Evolutionary conservation across 2,113 vertebrate genomes (phyloP), one percentile per base, ranked within the genome.

Genomic region (Colinus virginianus): DNA sequence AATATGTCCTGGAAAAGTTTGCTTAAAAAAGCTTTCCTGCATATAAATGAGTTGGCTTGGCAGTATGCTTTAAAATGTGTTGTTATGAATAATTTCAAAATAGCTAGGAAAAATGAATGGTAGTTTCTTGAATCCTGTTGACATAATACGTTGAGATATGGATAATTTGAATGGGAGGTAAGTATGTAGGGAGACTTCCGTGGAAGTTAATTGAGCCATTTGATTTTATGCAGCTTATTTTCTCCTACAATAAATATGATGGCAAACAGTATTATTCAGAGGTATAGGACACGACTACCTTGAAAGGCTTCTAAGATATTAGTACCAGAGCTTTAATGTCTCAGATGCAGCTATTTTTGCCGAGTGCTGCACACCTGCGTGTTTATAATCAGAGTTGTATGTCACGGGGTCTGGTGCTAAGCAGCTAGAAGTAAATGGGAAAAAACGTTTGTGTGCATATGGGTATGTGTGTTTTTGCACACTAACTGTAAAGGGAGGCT

Each of bases 1-100:
- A 84, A 21, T 63, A 78, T 61, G 20, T 86, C 32, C 77, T 71
- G 72, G 51, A 90, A 90, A 92, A 78, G n/a, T 93, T 94, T 88
- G 11, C 62, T 88, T 77, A 22, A 88, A 88, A 95, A 75, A 75
- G 2, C 66, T 61, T 88, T 48, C 40, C n/a, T 90, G 79, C 12
- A n/a, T 78, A 68, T 43, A 78, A 91, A 86, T 91, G 20, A 91
- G 34, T 72, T 88, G 30, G 15, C 18, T 56, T 75, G 56, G 30
- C 76, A 75, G 17, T 75, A 23, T 36, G 32, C 20, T 59, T 91
- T 93, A 75, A 77, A 40, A 88, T 34, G 69, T 61, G 32, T 68
- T 82, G 6, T 78, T 86, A 68, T 81, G 48, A 85, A 43, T 56
- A 78, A 59, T 88, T 75, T 88, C 61, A 91, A 81, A 75, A 68